phyloP scores from a whole-genome alignment of 2,113 vertebrate genomes.

The Oncorhynchus tshawytscha region DNA sequence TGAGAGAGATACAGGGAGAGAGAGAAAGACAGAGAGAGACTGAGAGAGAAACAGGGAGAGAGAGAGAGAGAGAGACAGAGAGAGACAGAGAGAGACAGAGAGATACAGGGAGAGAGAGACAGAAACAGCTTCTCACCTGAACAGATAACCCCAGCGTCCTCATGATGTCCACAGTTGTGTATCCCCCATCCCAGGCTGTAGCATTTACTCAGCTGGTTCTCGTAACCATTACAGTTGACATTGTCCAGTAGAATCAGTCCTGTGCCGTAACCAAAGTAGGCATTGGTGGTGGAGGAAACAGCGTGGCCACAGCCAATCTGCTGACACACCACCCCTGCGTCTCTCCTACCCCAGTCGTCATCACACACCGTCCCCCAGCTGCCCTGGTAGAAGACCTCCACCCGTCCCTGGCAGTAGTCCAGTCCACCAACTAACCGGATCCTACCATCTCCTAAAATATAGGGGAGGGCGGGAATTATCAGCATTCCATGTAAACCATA shows the following conservation, averaged over 20 bases:
- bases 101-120: no score
- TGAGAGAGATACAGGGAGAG: no score
- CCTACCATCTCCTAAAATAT: conserved; percentile 80
- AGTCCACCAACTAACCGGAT: conserved; percentile 81
- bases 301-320: conserved; percentile 86
- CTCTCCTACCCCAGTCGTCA: conserved; percentile 85
- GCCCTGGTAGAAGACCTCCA: conserved; percentile 88
- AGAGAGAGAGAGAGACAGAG: no score
- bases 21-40: no score
- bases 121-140: conserved; percentile 65
- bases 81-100: no score
- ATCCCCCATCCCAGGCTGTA: conserved; percentile 90
- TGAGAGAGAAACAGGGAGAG: no score
- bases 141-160: conserved; percentile 90
- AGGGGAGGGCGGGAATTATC: not conserved
- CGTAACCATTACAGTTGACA: conserved; percentile 83
- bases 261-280: conserved; percentile 87
- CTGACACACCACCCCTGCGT: conserved; percentile 87
- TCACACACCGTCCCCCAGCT: conserved; percentile 95
- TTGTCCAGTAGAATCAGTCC: conserved; percentile 92
- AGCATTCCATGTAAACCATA: no score
- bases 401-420: conserved; percentile 83
- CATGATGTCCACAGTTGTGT: conserved; percentile 96
- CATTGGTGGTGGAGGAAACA: conserved; percentile 78
- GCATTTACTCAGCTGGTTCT: conserved; percentile 77